Percentiles rank a stretch among this genome's conserved stretches.
Conservation (phyloP, 2,797 vertebrate genomes). For the Pelochelys cantorii region DNA sequence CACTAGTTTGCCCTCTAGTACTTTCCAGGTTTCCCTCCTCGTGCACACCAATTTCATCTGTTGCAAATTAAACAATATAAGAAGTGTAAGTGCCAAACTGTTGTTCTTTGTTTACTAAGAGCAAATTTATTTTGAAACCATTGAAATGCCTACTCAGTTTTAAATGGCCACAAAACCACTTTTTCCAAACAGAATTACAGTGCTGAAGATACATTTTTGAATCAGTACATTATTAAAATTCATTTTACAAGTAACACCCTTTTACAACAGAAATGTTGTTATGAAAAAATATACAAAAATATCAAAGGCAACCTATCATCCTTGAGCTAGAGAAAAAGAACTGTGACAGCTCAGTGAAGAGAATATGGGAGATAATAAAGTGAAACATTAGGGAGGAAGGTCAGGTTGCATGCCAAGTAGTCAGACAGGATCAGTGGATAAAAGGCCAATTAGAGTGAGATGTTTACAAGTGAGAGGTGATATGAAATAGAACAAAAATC, state of each 20-base stretch:
- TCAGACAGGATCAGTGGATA: neutral
- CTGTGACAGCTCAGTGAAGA: neutral
- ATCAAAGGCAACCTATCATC: neutral
- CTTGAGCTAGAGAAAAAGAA: conserved; percentile 21
- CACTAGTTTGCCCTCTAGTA: conserved; percentile 50
- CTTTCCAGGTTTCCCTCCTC: conserved; percentile 40
- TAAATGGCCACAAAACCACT: conserved; percentile 40
- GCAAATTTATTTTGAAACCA: conserved; percentile 49
- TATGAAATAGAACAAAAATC: neutral
- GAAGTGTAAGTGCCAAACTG: conserved; percentile 44
- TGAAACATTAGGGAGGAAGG: conserved; percentile 1
- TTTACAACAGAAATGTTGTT: conserved; percentile 8
- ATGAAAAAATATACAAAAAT: neutral
- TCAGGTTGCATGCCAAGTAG: neutral
- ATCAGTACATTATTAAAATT: conserved; percentile 16
- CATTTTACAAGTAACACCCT: conserved; percentile 9
- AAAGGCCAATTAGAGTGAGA: neutral
- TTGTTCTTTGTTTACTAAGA: conserved; percentile 51
- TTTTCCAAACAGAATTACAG: conserved; percentile 22
- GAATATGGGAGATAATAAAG: neutral
- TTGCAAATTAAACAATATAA: conserved; percentile 61
- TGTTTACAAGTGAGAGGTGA: conserved; percentile 12
- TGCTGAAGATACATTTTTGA: neutral
- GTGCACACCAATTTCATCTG: conserved; percentile 56
- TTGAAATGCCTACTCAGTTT: conserved; percentile 31